phyloP scores from a whole-genome alignment of 2,797 vertebrate genomes.

The Alosa sapidissima region DNA sequence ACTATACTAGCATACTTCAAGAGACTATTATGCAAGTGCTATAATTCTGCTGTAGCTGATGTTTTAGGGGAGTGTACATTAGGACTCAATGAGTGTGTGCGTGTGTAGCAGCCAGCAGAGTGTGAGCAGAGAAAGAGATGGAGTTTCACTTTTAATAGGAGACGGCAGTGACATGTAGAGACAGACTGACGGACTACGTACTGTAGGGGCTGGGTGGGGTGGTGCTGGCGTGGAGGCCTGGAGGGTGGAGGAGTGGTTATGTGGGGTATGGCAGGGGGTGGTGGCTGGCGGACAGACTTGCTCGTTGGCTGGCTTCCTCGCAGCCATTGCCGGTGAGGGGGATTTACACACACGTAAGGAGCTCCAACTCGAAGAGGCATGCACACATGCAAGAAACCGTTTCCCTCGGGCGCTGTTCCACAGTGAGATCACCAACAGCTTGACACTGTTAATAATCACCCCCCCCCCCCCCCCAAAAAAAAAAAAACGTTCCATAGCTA shows the following conservation, averaged over 20 bases:
- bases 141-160: conserved; percentile 15
- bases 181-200: conserved; percentile 1
- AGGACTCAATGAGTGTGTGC: not conserved
- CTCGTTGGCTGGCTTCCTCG: conserved; percentile 25
- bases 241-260: not conserved
- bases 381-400: conserved; percentile 28
- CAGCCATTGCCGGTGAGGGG: conserved; percentile 39
- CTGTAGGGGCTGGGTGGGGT: not conserved
- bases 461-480: not conserved
- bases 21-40: not conserved
- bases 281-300: conserved; percentile 3
- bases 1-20: not conserved
- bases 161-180: conserved; percentile 1
- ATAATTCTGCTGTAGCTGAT: not conserved
- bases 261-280: not conserved
- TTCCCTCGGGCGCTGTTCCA: conserved; percentile 55
- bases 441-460: not conserved
- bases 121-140: not conserved
- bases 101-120: not conserved
- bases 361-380: conserved; percentile 50
- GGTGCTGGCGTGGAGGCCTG: not conserved
- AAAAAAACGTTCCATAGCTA: not conserved
- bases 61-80: not conserved
- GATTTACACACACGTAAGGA: conserved; percentile 48
- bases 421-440: not conserved